These are phyloP conservation scores for Pandion haliaetus DNA, from an alignment of 2,113 vertebrate genomes.

Conservation along the genomic window DNA sequence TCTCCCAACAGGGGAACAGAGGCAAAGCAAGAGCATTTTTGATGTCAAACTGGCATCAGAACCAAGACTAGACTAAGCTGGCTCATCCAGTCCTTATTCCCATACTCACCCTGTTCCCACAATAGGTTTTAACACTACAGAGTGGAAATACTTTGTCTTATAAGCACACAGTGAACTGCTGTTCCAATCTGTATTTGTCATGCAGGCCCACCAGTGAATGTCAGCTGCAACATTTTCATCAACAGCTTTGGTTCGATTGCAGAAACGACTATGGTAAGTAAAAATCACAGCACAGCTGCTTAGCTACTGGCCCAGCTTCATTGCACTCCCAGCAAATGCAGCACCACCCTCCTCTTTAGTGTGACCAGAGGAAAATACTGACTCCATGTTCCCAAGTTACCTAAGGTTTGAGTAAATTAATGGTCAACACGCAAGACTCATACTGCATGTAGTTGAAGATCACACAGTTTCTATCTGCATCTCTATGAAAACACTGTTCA, in stretches of 20 bases:
- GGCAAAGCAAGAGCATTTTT: not conserved
- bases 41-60: not conserved
- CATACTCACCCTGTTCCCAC: not conserved
- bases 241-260: conserved; percentile 99
- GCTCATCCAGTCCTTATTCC: not conserved
- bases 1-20: not conserved
- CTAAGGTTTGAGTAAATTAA: not conserved
- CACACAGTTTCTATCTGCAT: no score
- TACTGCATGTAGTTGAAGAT: not conserved
- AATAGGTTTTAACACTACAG: not conserved
- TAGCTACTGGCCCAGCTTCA: not conserved
- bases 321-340: not conserved
- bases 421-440: not conserved
- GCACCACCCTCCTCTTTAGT: not conserved
- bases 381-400: not conserved
- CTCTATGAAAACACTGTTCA: not conserved
- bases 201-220: conserved; percentile 94
- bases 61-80: accelerated
- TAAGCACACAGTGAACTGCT: not conserved
- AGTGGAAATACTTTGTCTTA: not conserved
- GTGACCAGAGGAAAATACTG: not conserved
- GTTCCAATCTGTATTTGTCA: conserved; percentile 59
- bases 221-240: conserved; percentile 99
- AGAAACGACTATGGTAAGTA: conserved; percentile 97
- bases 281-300: conserved; percentile 29